Evolutionary conservation across 2,797 vertebrate species (phyloP), one percentile per base, ranked within the genome.

Genomic region (Rhadinocentrus ornatus): DNA sequence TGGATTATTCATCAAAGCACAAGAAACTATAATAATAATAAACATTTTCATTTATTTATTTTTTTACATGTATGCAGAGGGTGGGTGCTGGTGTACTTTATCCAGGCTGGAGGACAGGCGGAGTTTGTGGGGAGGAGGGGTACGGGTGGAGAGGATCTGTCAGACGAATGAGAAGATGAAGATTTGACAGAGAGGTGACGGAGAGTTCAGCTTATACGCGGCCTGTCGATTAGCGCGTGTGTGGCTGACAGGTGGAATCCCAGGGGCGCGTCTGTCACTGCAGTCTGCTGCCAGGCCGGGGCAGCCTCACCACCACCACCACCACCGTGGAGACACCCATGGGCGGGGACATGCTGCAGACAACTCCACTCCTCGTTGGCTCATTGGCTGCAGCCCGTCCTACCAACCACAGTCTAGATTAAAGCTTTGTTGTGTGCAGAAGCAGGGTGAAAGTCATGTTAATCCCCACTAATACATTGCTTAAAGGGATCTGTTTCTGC

Each of bases 211-310:
- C 90, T 92, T 92, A 93, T 95, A 94, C 91, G 94, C 95, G 94
- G 95, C 95, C 95, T 94, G 94, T 93, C 94, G 95, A 96, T 96
- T 85, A 93, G 94, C 89, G 89, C 77, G 91, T 94, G 92, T 93
- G 95, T 87, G 87, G 89, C 93, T 97, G 96, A 96, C 96, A 96
- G 95, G 94, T 96, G 96, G 95, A 95, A 95, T 96, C 96, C 96
- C 95, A 93, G 94, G 95, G 95, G 96, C 94, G 94, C 94, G 93
- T 94, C 95, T 96, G 95, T 95, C 93, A 92, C 93, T 85, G 93
- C 92, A 63, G 93, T 92, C 93, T 93, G 94, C 95, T 96, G 95
- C 94, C 95, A 95, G 92, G 93, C 93, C 93, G 89, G 32, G 73
- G 64, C 72, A 44, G 69, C 63, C 56, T 39, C 61, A 26, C 16